A percentile compares a stretch with the other conserved stretches of the same genome.
phyloP scores from a whole-genome alignment of 2,888 invertebrate genomes.

The Heliconius charithonia region DNA sequence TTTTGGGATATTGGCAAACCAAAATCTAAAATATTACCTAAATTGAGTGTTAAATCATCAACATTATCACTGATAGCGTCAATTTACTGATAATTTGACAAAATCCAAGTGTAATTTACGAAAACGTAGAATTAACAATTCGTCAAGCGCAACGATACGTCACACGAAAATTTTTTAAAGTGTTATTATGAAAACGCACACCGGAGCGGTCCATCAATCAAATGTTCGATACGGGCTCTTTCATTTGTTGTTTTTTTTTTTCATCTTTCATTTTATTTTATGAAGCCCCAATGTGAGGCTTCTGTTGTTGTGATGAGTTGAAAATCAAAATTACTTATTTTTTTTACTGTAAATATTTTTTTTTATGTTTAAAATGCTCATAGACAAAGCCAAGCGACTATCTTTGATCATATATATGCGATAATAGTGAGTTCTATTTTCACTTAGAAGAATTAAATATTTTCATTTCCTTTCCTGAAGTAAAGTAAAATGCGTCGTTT shows the following conservation, averaged over 20 bases:
- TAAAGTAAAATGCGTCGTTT: too few relatives aligned
- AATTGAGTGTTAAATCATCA: not conserved
- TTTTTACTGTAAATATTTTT: too few relatives aligned
- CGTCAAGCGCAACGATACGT: slow-evolving; percentile 21
- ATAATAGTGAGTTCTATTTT: too few relatives aligned
- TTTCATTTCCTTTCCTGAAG: too few relatives aligned
- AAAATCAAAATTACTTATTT: not conserved
- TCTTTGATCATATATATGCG: too few relatives aligned
- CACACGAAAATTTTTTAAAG: slow-evolving; percentile 7
- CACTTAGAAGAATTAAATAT: too few relatives aligned
- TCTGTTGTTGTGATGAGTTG: not conserved
- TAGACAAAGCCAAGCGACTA: too few relatives aligned
- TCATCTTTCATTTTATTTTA: slow-evolving; percentile 11
- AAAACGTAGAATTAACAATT: slow-evolving; percentile 1
- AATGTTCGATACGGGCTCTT: slow-evolving; percentile 36
- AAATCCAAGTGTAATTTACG: slow-evolving; percentile 4
- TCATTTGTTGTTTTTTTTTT: slow-evolving; percentile 10
- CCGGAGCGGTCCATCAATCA: slow-evolving; percentile 36
- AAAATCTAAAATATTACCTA: too few relatives aligned
- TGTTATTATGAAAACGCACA: slow-evolving; percentile 28
- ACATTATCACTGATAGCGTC: not conserved
- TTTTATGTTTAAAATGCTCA: too few relatives aligned
- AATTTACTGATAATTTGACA: slow-evolving; percentile 1
- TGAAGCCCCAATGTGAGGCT: not conserved
- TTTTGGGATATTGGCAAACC: too few relatives aligned